Evolutionary conservation across 2,797 vertebrate genomes (phyloP).

Genomic region (Aeoliscus strigatus): DNA sequence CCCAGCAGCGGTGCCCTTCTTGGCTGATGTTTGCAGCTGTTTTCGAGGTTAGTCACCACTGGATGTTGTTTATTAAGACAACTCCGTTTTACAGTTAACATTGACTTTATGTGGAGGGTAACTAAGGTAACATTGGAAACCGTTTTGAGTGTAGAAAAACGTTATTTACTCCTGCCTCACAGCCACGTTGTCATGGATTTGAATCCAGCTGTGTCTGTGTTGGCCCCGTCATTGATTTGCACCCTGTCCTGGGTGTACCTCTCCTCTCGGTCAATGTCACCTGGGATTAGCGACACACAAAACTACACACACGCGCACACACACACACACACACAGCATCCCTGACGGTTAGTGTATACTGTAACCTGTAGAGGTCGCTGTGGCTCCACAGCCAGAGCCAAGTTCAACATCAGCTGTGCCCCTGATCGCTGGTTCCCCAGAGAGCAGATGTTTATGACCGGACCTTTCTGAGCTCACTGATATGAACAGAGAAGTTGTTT

Average conservation of each 20-base stretch:
- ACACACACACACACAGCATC: background rate
- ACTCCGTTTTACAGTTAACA: background rate
- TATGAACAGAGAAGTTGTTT: background rate
- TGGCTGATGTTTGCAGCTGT: conserved; percentile 17
- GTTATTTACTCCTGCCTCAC: no score
- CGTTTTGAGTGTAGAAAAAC: no score
- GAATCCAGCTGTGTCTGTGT: no score
- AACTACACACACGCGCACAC: background rate
- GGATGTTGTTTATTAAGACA: background rate
- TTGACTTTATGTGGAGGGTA: conserved; percentile 1
- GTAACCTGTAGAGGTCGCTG: conserved; percentile 69
- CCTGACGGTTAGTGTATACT: background rate
- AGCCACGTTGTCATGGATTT: no score
- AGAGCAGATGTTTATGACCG: conserved; percentile 41
- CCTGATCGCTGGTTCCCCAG: conserved; percentile 44
- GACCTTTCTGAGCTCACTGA: conserved; percentile 20
- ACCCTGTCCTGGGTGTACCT: no score
- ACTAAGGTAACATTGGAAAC: no score
- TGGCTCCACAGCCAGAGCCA: conserved; percentile 46
- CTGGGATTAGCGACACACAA: no score
- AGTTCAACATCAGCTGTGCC: conserved; percentile 30
- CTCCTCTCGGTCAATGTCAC: no score
- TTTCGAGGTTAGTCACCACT: conserved; percentile 8
- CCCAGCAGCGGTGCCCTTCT: conserved; percentile 21
- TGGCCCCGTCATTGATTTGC: no score